Percentiles rank a stretch among this genome's conserved stretches.
These are phyloP conservation scores for Perizoma affinitatum DNA, from an alignment of 2,888 invertebrate species.

Conservation along the genomic window DNA sequence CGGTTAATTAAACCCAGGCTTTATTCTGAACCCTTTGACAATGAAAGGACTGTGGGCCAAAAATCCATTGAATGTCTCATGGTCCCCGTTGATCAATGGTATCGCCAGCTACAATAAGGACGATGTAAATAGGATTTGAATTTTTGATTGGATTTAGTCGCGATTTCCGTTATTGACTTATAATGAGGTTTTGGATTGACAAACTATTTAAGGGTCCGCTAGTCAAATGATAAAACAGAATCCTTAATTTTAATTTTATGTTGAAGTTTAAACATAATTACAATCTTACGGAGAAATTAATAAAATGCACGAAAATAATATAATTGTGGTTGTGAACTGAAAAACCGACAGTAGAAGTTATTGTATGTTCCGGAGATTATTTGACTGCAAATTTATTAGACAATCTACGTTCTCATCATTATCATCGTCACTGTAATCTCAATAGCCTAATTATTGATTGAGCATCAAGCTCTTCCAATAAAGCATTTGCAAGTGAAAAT, in stretches of 20 bases:
- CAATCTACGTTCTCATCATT: too few relatives aligned
- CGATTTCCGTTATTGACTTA: conserved; percentile 53
- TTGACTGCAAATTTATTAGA: too few relatives aligned
- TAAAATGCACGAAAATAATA: too few relatives aligned
- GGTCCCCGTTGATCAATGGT: conserved; percentile 48
- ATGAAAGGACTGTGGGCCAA: conserved; percentile 67
- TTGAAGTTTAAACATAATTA: too few relatives aligned
- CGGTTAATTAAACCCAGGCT: conserved; percentile 80
- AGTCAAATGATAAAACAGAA: too few relatives aligned
- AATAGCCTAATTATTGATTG: conserved; percentile 5
- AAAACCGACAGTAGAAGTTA: too few relatives aligned
- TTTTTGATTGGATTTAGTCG: conserved; percentile 40
- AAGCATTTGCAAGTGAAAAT: conserved; percentile 24
- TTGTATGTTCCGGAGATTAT: too few relatives aligned
- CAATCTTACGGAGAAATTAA: too few relatives aligned
- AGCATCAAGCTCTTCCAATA: conserved; percentile 4
- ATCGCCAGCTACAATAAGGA: conserved; percentile 47
- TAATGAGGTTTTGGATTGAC: conserved; percentile 19
- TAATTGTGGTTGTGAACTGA: too few relatives aligned
- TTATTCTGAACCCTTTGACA: conserved; percentile 78
- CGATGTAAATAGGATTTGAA: conserved; percentile 44
- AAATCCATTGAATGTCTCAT: conserved; percentile 67
- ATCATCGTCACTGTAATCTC: too few relatives aligned
- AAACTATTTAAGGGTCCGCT: neutral
- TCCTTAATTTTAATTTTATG: too few relatives aligned